Evolutionary conservation across 2,797 vertebrate genomes (phyloP), one percentile per base, ranked within the genome.

Genomic region (Novumbra hubbsi): DNA sequence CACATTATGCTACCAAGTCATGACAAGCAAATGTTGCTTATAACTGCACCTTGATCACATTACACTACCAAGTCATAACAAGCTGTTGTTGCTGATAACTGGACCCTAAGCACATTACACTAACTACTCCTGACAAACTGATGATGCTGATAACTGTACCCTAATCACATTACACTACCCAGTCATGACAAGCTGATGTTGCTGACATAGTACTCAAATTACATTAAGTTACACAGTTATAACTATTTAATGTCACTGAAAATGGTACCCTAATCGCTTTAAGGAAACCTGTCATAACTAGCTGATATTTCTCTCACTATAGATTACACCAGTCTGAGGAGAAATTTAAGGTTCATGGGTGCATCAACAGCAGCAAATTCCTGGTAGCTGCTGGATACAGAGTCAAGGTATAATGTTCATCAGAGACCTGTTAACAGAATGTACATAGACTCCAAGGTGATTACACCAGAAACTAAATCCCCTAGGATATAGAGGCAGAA

Each of bases 341-440:
- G 3, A 93, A 92, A 45, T 88, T 88, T 30, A 92, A 92, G 49
- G 93, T 96, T 28, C 96, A 97, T 0, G 90, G 93, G 52, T 94
- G 88, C 83, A 91, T 98, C 88, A 94, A 79, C 85, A 96, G 96
- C 73, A 82, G 52, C 80, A 98, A 93, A 84, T 97, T 97, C 86
- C 89, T 97, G 19, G 96, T 98, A 73, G 91, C 92, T 0, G 80
- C 87, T 55, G 93, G 91, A 77, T 95, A 94, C 86, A 90, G 76
- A 62, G 91, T 97, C 30, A 98, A 97, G 95, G 96, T 96, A 88
- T 83, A 78, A 0, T 0, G n/a, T 60, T 60, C 19, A 60, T 12
- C 24, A 4, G 3, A 60, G 21, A 8, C 52, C 52, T 21, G 19
- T 60, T 45, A 45, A 45, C 41, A 45, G 41, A 45, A 60, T 12